Percentiles rank a stretch among this genome's conserved stretches.
Conservation (phyloP, 2,888 invertebrate species). For the Electrophaes corylata region DNA sequence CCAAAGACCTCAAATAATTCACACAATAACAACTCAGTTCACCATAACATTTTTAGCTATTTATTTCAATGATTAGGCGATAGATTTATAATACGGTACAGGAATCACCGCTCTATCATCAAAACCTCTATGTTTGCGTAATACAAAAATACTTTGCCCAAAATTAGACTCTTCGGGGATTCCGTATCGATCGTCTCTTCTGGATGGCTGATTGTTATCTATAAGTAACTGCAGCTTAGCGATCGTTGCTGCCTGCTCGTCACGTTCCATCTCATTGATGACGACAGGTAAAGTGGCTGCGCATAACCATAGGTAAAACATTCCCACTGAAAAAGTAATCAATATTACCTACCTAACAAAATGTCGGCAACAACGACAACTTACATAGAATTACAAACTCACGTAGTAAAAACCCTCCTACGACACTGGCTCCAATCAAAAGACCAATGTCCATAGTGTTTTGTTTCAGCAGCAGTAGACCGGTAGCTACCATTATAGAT, state of each 20-base stretch:
- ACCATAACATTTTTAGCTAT: too few relatives aligned
- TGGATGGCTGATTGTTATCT: slow-evolving; percentile 44
- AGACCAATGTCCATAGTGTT: slow-evolving; percentile 78
- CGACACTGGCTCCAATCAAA: slow-evolving; percentile 74
- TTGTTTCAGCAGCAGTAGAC: slow-evolving; percentile 68
- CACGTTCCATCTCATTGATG: slow-evolving; percentile 70
- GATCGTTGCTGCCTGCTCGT: slow-evolving; percentile 67
- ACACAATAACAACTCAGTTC: too few relatives aligned
- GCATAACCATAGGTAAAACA: slow-evolving; percentile 77
- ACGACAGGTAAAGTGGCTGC: slow-evolving; percentile 70
- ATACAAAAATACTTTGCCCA: slow-evolving; percentile 38
- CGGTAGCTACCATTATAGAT: slow-evolving; percentile 54
- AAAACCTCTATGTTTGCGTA: slow-evolving; percentile 28
- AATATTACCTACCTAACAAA: too few relatives aligned
- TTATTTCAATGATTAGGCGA: background rate
- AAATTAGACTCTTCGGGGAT: slow-evolving; percentile 20
- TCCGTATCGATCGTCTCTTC: slow-evolving; percentile 20
- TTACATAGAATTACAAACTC: slow-evolving; percentile 44
- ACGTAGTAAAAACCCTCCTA: slow-evolving; percentile 69
- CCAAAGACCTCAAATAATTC: background rate
- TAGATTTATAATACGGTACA: slow-evolving; percentile 12
- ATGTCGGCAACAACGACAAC: too few relatives aligned
- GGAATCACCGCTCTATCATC: slow-evolving; percentile 20
- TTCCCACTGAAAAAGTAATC: slow-evolving; percentile 61
- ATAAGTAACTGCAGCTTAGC: slow-evolving; percentile 60